Conservation (phyloP, 2,113 vertebrate genomes). For the Pseudorasbora parva region DNA sequence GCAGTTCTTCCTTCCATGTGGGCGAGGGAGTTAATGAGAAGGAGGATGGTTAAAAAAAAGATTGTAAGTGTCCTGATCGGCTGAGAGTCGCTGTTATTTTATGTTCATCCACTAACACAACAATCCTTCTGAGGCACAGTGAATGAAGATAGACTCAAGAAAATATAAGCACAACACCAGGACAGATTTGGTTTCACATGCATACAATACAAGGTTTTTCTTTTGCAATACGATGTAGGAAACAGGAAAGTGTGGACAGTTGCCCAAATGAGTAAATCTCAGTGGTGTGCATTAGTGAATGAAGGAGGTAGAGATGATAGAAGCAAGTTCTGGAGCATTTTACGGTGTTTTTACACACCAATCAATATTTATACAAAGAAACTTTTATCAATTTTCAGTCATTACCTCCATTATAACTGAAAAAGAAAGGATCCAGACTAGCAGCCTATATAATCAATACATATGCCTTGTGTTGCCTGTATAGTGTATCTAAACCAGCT, state of each 20-base stretch:
- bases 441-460: slow-evolving; percentile 7
- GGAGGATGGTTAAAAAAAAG: not conserved
- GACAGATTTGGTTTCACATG: not conserved
- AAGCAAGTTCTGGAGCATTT: slow-evolving; percentile 11
- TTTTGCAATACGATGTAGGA: not conserved
- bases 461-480: slow-evolving; percentile 17
- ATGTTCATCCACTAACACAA: not conserved
- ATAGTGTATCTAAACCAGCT: not conserved
- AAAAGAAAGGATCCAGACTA: not conserved
- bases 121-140: too few relatives aligned
- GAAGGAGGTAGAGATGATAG: not conserved
- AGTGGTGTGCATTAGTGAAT: not conserved
- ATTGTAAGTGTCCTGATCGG: not conserved
- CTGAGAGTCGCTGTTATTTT: not conserved
- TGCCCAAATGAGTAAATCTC: not conserved
- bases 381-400: not conserved
- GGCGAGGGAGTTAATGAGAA: not conserved
- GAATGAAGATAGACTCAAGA: not conserved
- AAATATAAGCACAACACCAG: slow-evolving; percentile 13
- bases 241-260: slow-evolving; percentile 9
- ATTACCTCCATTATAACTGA: slow-evolving; percentile 7
- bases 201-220: not conserved
- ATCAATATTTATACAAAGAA: slow-evolving; percentile 26
- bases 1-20: slow-evolving; percentile 3
- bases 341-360: not conserved